Conservation (phyloP, 2,888 invertebrate genomes). For the Eulithis prunata region DNA sequence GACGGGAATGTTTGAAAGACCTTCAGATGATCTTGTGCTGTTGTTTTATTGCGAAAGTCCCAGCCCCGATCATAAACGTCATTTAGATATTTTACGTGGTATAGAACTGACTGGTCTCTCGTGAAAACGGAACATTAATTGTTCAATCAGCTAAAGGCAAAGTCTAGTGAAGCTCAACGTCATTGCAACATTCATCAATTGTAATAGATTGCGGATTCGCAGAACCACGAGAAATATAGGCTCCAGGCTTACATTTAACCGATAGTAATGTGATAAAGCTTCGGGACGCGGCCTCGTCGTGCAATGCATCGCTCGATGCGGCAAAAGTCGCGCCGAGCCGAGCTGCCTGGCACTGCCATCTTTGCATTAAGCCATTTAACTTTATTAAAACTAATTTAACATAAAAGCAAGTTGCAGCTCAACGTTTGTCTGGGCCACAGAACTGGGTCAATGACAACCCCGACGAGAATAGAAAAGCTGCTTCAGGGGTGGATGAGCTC, state of each 20-base stretch:
- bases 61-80: conserved; percentile 40
- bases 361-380: conserved; percentile 68
- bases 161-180: conserved; percentile 38
- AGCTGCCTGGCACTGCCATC: conserved; percentile 56
- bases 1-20: conserved; percentile 5
- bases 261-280: conserved; percentile 46
- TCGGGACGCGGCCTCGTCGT: conserved; percentile 25
- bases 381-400: conserved; percentile 75
- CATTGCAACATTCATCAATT: conserved; percentile 34
- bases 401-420: conserved; percentile 63
- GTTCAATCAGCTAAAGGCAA: conserved; percentile 43
- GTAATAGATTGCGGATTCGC: conserved; percentile 37
- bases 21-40: conserved; percentile 21
- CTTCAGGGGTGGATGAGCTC: conserved; percentile 72
- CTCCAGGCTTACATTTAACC: conserved; percentile 7
- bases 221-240: conserved; percentile 28
- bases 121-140: conserved; percentile 43
- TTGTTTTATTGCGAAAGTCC: conserved; percentile 35
- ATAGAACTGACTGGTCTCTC: conserved; percentile 37
- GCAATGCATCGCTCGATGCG: conserved; percentile 41
- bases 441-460: conserved; percentile 80
- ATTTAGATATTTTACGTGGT: conserved; percentile 40
- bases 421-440: conserved; percentile 57
- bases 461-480: conserved; percentile 76
- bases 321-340: conserved; percentile 48